A percentile compares a stretch with the other conserved stretches of the same genome.
These are phyloP conservation scores for Spinus pinus DNA, from an alignment of 2,797 vertebrate genomes.

Conservation along the genomic window DNA sequence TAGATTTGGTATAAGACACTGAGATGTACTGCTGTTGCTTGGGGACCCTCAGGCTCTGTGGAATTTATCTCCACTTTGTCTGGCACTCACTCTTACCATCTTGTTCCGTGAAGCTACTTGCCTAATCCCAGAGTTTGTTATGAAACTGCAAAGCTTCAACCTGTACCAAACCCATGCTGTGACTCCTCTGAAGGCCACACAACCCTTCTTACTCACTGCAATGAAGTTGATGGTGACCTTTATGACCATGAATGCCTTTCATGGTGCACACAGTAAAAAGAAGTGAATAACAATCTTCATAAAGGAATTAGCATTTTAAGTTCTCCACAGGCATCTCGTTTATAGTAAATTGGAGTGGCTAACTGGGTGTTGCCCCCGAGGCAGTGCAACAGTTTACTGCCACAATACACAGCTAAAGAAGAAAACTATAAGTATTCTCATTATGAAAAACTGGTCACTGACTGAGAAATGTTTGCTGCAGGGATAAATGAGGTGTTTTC, in stretches of 20 bases:
- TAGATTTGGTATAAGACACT: not conserved
- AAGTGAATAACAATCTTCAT: not conserved
- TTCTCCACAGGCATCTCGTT: not conserved
- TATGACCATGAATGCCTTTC: not conserved
- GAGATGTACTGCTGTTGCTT: fast-evolving
- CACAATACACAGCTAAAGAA: not conserved
- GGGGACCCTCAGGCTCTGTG: not conserved
- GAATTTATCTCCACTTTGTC: not conserved
- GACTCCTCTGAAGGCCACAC: not conserved
- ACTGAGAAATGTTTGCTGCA: not conserved
- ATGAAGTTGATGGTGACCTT: not conserved
- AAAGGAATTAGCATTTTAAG: not conserved
- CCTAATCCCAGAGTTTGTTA: not conserved
- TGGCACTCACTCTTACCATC: not conserved
- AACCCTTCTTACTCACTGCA: not conserved
- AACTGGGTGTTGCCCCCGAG: not conserved
- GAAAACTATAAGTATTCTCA: not conserved
- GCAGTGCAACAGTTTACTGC: not conserved
- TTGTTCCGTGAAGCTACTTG: not conserved
- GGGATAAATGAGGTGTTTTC: not conserved
- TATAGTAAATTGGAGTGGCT: not conserved
- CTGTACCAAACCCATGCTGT: not conserved
- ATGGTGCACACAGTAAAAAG: not conserved
- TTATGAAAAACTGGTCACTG: not conserved
- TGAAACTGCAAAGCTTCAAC: not conserved